These are phyloP conservation scores for Jordanella pulchra DNA, from an alignment of 2,797 vertebrate species.

Conservation along the genomic window DNA sequence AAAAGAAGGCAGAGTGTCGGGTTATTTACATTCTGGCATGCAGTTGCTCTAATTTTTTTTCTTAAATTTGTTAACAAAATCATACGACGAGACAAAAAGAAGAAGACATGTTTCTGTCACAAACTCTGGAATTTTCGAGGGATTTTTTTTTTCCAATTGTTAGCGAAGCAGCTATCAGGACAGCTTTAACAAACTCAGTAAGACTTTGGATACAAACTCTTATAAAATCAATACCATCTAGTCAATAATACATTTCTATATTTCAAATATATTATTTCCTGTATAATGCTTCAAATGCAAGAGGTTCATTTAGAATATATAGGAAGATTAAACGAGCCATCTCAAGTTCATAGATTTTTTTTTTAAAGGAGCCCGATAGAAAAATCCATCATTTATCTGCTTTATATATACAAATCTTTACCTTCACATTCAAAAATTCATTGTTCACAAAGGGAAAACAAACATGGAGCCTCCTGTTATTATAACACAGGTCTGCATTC, in stretches of 20 bases:
- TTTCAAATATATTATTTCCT: constrained; percentile 76
- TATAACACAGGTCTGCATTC: constrained; percentile 54
- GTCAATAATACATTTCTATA: constrained; percentile 48
- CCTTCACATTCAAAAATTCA: constrained; percentile 48
- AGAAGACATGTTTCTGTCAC: constrained; percentile 49
- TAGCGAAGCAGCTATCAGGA: constrained; percentile 40
- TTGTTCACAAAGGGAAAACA: constrained; percentile 24
- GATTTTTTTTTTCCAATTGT: constrained; percentile 27
- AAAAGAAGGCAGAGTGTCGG: constrained; percentile 49
- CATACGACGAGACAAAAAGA: constrained; percentile 41
- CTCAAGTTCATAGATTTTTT: constrained; percentile 44
- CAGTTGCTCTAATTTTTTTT: constrained; percentile 60
- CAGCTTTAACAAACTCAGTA: constrained; percentile 52
- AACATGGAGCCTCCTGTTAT: constrained; percentile 19
- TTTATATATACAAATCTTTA: constrained; percentile 23
- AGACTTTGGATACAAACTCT: constrained; percentile 74
- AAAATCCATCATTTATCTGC: constrained; percentile 35
- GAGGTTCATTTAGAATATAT: constrained; percentile 64
- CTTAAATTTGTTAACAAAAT: constrained; percentile 36
- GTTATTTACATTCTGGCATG: constrained; percentile 74
- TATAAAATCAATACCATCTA: constrained; percentile 75
- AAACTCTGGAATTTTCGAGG: constrained; percentile 39
- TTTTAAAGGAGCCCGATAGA: constrained; percentile 36
- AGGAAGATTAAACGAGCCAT: constrained; percentile 67
- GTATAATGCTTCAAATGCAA: constrained; percentile 70